Percentiles rank a stretch among this genome's conserved stretches.
Evolutionary conservation across 2,797 vertebrate species (phyloP).

Genomic region (Anniella stebbinsi): DNA sequence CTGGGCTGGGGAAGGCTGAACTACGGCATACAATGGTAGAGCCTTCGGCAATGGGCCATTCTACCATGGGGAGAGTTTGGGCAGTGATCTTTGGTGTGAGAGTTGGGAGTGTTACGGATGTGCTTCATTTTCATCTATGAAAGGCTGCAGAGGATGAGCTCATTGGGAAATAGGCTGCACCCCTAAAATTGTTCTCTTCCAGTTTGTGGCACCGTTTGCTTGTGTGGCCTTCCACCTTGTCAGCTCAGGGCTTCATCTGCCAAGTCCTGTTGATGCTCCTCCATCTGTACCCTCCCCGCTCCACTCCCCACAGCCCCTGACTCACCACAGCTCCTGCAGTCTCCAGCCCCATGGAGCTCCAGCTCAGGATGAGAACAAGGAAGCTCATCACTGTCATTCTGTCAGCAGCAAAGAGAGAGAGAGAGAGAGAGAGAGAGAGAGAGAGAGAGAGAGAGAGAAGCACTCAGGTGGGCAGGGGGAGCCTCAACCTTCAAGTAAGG

Average conservation of each 20-base stretch:
- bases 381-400: slow-evolving; percentile 93
- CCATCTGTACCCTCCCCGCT: too few relatives aligned
- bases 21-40: neutral
- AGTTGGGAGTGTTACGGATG: neutral
- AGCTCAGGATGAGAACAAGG: slow-evolving; percentile 91
- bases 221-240: too few relatives aligned
- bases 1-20: too few relatives aligned
- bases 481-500: neutral
- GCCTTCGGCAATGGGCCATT: neutral
- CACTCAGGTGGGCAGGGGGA: neutral
- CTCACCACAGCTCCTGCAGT: slow-evolving; percentile 90
- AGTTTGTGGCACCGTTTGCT: neutral
- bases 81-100: neutral
- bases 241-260: too few relatives aligned
- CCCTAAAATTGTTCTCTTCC: neutral
- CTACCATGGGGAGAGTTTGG: neutral
- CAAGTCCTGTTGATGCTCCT: neutral
- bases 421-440: neutral
- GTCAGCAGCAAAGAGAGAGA: neutral
- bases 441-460: neutral
- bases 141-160: neutral
- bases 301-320: slow-evolving; percentile 20
- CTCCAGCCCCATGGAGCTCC: slow-evolving; percentile 92
- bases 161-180: too few relatives aligned
- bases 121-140: neutral